phyloP scores from a whole-genome alignment of 1,140 invertebrate genomes.

The Eubasilissa regina region DNA sequence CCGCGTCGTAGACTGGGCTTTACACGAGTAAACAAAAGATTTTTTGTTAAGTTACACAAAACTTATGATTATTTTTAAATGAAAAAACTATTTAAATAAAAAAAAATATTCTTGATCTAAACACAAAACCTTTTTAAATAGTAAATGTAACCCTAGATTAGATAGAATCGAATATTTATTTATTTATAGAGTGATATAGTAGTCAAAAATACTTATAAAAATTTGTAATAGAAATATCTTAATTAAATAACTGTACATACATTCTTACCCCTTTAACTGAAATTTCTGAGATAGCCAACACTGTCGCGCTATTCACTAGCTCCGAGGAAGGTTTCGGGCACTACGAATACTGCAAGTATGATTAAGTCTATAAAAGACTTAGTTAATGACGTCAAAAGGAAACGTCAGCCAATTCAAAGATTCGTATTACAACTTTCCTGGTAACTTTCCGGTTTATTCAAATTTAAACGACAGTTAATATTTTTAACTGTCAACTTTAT shows the following conservation, averaged over 20 bases:
- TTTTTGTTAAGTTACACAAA: no score
- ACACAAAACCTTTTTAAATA: no score
- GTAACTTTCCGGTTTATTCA: slow-evolving; percentile 19
- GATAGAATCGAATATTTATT: no score
- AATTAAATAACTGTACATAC: slow-evolving; percentile 40
- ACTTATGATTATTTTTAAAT: no score
- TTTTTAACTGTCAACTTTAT: slow-evolving; percentile 2
- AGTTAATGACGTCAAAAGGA: slow-evolving; percentile 55
- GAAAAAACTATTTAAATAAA: no score
- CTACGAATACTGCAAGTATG: slow-evolving; percentile 52
- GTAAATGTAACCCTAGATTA: no score
- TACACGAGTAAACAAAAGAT: no score
- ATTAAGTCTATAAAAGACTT: slow-evolving; percentile 57
- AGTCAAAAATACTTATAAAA: slow-evolving; percentile 28
- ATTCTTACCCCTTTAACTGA: slow-evolving; percentile 19
- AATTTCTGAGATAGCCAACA: neutral
- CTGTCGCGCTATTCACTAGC: slow-evolving; percentile 10
- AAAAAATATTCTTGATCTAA: neutral
- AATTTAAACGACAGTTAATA: slow-evolving; percentile 4
- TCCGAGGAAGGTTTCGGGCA: slow-evolving; percentile 41
- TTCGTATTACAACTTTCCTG: slow-evolving; percentile 42
- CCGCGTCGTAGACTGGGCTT: slow-evolving; percentile 15
- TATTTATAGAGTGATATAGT: no score
- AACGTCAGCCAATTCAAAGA: slow-evolving; percentile 56
- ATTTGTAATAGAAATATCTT: slow-evolving; percentile 35